Base-by-base conservation (phyloP, 2,888 invertebrate genomes). In the Conops quadrifasciatus region DNA sequence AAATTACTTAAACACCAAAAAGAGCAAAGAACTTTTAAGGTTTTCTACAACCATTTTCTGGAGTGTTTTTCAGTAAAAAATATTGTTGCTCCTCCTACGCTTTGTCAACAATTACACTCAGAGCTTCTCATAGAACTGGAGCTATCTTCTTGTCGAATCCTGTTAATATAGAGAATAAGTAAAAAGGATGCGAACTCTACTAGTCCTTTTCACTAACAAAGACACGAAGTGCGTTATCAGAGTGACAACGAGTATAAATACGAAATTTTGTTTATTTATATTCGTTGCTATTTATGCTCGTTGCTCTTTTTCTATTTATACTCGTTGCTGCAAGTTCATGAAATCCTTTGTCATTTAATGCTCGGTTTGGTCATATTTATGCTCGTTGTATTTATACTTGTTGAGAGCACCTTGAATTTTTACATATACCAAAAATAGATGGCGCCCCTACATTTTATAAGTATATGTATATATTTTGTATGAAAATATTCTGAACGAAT, bases 41-140 rank as follows among this genome's bases (percentile, higher is more conserved):
- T 36, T 36, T 36, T 36, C 9, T 7, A 36, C 4, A 36, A 36
- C 49, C 43, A 58, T 36, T 58, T 26, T 36, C 26, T 13, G 5
- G 64, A 13, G 58, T 53, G 36, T 66, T 65, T 58, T 49, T 45
- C 9, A 76, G 58, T 43, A 36, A 9, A 36, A 36, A 36, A 36
- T 36, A n/a, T n/a, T 60, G 21, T 36, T 24, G 45, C 65, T 70
- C 24, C 13, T 47, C 43, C 43, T 67, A 30, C 43, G 11, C 69
- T 59, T 76, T 77, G 78, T 79, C 77, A 72, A n/a, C n/a, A n/a
- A 77, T 76, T 77, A 71, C 76, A 76, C 58, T 26, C 78, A 78
- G 76, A 77, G 76, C 77, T 77, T 78, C 79, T 80, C 80, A 77
- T 69, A 75, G 75, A 76, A 80, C 79, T 79, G 75, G 79, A 78